Evolutionary conservation across 2,888 invertebrate genomes (phyloP).

Genomic region (Sialis fuliginosa): DNA sequence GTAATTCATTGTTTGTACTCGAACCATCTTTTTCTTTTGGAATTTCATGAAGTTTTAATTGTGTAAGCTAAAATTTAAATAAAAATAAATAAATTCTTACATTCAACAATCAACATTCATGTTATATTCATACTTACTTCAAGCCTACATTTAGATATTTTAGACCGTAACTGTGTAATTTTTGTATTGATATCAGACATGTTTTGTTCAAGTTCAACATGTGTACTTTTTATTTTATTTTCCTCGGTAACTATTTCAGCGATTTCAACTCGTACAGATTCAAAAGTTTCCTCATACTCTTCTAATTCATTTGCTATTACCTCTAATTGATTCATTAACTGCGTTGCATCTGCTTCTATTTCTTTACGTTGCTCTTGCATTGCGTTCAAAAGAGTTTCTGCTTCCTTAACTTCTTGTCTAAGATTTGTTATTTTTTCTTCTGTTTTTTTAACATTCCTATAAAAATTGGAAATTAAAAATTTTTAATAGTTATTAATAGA

Average conservation of each 20-base stretch:
- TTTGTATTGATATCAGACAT: constrained; percentile 38
- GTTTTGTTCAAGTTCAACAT: constrained; percentile 59
- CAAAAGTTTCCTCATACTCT: constrained; percentile 17
- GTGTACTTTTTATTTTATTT: constrained; percentile 46
- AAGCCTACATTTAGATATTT: constrained; percentile 36
- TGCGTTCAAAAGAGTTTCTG: constrained; percentile 42
- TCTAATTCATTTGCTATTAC: constrained; percentile 37
- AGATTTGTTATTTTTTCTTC: constrained; percentile 57
- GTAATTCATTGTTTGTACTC: constrained; percentile 21
- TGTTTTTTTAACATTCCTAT: constrained; percentile 57
- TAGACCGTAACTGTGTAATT: constrained; percentile 34
- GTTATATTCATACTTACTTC: constrained; percentile 23
- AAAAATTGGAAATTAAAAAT: constrained; percentile 8
- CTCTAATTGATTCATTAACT: constrained; percentile 34
- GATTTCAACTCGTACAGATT: constrained; percentile 42
- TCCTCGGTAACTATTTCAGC: constrained; percentile 39
- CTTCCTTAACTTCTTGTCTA: constrained; percentile 49
- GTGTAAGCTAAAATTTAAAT: constrained; percentile 25
- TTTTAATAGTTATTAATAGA: not conserved
- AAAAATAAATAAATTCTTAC: not conserved
- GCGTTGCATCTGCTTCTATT: constrained; percentile 34
- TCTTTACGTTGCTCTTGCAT: constrained; percentile 37
- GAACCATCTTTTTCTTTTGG: constrained; percentile 26
- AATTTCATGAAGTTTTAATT: constrained; percentile 43
- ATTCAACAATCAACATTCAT: not conserved